A percentile compares a stretch with the other conserved stretches of the same genome.
These are phyloP conservation scores for Chunga burmeisteri DNA, from an alignment of 2,113 vertebrate species.

Conservation along the genomic window DNA sequence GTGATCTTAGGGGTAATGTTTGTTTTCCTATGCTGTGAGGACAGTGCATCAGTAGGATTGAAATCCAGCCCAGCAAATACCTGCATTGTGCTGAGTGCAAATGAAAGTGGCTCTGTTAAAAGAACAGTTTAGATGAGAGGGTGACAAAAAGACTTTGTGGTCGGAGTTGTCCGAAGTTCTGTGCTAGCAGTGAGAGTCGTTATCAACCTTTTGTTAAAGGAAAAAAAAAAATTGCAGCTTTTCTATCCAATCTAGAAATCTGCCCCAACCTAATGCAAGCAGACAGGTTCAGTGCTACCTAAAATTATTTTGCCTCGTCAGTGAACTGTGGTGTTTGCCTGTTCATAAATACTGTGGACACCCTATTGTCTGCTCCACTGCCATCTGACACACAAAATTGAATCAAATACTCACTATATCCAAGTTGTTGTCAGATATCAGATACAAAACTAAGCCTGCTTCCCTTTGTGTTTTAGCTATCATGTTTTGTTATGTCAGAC, in stretches of 20 bases:
- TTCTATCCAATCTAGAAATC: constrained; percentile 16
- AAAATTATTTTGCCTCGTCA: constrained; percentile 48
- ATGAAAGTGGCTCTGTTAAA: background rate
- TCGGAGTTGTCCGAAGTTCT: background rate
- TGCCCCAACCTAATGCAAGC: constrained; percentile 41
- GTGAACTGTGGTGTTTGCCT: constrained; percentile 45
- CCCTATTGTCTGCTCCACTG: constrained; percentile 44
- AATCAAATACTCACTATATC: constrained; percentile 49
- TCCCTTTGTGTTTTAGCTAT: constrained; percentile 47
- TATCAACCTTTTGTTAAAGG: background rate
- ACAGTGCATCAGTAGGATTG: background rate
- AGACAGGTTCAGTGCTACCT: constrained; percentile 44
- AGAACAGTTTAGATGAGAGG: background rate
- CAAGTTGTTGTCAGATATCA: constrained; percentile 59
- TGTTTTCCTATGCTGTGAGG: background rate
- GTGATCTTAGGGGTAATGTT: background rate
- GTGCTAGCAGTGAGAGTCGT: background rate
- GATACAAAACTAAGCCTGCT: constrained; percentile 55
- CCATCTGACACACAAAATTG: constrained; percentile 62
- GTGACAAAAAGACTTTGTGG: background rate
- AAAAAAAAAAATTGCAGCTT: background rate
- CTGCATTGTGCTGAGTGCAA: background rate
- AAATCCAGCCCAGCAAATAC: background rate
- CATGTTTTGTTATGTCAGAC: constrained; percentile 30
- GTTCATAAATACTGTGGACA: constrained; percentile 43